These are phyloP conservation scores for Dascillus cervinus DNA, from an alignment of 2,888 invertebrate species.

Conservation along the genomic window DNA sequence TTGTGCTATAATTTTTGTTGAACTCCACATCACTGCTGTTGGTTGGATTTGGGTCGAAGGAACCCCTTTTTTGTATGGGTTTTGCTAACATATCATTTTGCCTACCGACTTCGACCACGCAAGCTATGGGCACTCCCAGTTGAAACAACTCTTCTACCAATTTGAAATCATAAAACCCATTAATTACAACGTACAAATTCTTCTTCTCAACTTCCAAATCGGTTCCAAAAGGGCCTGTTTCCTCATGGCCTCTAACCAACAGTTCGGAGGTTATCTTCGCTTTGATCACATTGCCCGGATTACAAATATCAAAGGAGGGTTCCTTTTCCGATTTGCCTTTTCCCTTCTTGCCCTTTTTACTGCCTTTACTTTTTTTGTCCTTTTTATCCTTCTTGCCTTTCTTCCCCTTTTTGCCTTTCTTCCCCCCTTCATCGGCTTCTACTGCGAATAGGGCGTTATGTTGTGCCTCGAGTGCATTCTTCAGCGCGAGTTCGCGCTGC, in stretches of 20 bases:
- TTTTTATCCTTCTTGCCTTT: conserved; percentile 1
- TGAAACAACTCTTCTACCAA: conserved; percentile 7
- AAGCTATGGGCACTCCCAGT: conserved; percentile 2
- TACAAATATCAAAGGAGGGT: conserved; percentile 5
- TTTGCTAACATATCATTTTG: not conserved
- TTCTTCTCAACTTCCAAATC: conserved; percentile 4
- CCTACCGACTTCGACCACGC: conserved; percentile 6
- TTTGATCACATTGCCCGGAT: conserved; percentile 4
- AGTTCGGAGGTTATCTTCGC: conserved; percentile 5
- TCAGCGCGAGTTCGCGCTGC: conserved; percentile 1
- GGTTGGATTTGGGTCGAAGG: not conserved
- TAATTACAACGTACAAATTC: conserved; percentile 8
- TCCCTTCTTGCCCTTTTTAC: not conserved
- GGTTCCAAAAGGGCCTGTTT: not conserved
- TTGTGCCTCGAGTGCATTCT: conserved; percentile 3
- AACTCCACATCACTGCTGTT: not conserved
- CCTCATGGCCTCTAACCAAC: not conserved
- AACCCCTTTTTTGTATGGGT: conserved; percentile 1
- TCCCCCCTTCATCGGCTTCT: conserved; percentile 2
- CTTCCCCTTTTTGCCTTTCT: conserved; percentile 3
- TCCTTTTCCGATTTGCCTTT: not conserved
- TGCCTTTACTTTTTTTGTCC: conserved; percentile 3
- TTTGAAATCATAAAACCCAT: conserved; percentile 9
- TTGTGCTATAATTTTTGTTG: not conserved
- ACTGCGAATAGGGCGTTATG: not conserved